These are phyloP conservation scores for Dynastes grantii DNA, from an alignment of 2,888 invertebrate species.

Conservation along the genomic window DNA sequence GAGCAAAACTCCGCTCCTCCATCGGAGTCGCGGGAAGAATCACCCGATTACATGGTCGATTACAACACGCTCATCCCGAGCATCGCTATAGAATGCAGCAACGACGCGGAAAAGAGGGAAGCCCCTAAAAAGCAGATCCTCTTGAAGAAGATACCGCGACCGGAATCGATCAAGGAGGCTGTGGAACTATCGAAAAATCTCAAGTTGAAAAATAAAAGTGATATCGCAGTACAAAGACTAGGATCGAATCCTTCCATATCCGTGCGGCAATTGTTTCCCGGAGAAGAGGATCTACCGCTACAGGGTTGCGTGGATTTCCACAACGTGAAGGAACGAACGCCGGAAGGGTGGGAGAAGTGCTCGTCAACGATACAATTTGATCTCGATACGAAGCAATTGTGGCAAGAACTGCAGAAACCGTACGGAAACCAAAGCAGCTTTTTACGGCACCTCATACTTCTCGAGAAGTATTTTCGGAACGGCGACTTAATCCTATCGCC, in stretches of 20 bases:
- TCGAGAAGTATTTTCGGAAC: conserved; percentile 87
- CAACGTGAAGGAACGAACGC: conserved; percentile 81
- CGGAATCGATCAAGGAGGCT: conserved; percentile 62
- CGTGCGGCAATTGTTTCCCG: conserved; percentile 85
- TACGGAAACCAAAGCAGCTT: conserved; percentile 92
- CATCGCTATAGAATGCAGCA: conserved; percentile 66
- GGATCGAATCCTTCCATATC: conserved; percentile 88
- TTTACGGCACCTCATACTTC: conserved; percentile 83
- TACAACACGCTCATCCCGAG: conserved; percentile 68
- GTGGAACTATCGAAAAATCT: conserved; percentile 65
- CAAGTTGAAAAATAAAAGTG: conserved; percentile 69
- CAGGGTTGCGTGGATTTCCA: conserved; percentile 84
- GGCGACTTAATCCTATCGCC: conserved; percentile 84
- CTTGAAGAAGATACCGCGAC: conserved; percentile 58
- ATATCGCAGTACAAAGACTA: conserved; percentile 79
- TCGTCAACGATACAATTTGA: conserved; percentile 87
- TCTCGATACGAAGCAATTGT: conserved; percentile 84
- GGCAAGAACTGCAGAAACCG: conserved; percentile 88
- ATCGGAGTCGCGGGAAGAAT: conserved; percentile 63
- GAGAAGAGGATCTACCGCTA: conserved; percentile 87
- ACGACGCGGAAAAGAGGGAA: conserved; percentile 64
- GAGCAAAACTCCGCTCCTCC: conserved; percentile 61
- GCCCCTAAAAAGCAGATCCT: conserved; percentile 52
- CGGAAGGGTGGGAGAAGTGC: conserved; percentile 90
- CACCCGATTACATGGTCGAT: conserved; percentile 68